Evolutionary conservation across 2,113 vertebrate genomes (phyloP).

Genomic region (Silurus glanis): DNA sequence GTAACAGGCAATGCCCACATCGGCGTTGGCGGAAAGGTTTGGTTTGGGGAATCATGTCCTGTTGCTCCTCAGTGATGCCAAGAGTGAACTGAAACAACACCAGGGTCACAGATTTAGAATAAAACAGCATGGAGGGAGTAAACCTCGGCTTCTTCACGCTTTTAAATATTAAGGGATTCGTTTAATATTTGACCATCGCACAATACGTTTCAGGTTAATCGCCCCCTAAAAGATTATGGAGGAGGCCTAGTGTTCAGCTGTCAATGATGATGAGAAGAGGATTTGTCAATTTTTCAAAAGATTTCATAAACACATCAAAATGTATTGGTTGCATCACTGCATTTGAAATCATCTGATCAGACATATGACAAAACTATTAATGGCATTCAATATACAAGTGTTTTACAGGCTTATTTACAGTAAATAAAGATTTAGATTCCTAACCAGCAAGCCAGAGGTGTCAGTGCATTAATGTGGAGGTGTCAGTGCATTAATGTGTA

Average conservation of each 20-base stretch:
- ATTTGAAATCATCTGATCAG: no score
- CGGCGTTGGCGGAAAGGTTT: slow-evolving; percentile 72
- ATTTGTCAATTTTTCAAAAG: no score
- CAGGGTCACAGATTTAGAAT: not conserved
- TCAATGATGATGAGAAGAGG: not conserved
- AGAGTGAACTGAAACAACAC: slow-evolving; percentile 60
- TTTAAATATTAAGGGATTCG: not conserved
- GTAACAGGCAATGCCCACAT: slow-evolving; percentile 87
- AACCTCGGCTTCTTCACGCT: not conserved
- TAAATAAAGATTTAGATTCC: no score
- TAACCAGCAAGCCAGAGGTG: no score
- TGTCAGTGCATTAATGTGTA: no score
- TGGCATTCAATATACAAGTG: no score
- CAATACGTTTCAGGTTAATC: not conserved
- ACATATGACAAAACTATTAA: no score
- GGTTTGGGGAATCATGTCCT: slow-evolving; percentile 67
- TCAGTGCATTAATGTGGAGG: no score
- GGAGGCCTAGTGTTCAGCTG: not conserved
- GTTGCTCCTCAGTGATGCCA: slow-evolving; percentile 73
- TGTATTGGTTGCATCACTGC: no score
- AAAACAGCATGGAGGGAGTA: not conserved
- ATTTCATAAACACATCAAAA: no score
- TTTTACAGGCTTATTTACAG: no score
- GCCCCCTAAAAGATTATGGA: not conserved
- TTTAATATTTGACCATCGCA: not conserved